These are phyloP conservation scores for Apodemia mormo DNA, from an alignment of 2,888 invertebrate species.

Conservation along the genomic window DNA sequence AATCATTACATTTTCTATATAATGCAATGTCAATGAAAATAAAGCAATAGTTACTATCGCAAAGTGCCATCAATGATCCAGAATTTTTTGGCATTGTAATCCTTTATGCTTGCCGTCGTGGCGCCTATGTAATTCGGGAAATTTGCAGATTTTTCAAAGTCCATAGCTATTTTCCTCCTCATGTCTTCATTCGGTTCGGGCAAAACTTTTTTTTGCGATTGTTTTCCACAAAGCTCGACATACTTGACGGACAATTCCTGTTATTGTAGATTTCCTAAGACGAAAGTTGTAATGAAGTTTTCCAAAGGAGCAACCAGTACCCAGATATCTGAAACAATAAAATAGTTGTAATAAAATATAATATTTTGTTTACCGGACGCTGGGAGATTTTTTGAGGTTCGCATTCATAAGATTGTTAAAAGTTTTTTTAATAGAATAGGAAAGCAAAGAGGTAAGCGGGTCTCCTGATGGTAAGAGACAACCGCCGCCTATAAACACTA, in stretches of 20 bases:
- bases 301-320: slow-evolving; percentile 41
- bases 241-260: slow-evolving; percentile 41
- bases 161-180: slow-evolving; percentile 40
- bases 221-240: slow-evolving; percentile 41
- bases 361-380: no score
- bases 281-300: slow-evolving; percentile 40
- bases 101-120: slow-evolving; percentile 41
- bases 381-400: no score
- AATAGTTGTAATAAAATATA: no score
- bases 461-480: no score
- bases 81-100: slow-evolving; percentile 39
- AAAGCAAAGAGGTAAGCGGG: no score
- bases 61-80: slow-evolving; percentile 37
- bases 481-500: no score
- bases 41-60: slow-evolving; percentile 18
- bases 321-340: slow-evolving; percentile 42
- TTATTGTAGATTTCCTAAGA: slow-evolving; percentile 42
- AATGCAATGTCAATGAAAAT: slow-evolving; percentile 40
- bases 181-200: slow-evolving; percentile 23
- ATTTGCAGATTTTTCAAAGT: slow-evolving; percentile 40
- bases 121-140: slow-evolving; percentile 29
- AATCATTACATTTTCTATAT: slow-evolving; percentile 39
- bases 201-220: slow-evolving; percentile 37
- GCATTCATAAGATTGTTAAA: no score
- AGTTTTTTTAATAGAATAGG: no score